Conservation (phyloP, 2,888 invertebrate species). For the Tryphoninae sp. region DNA sequence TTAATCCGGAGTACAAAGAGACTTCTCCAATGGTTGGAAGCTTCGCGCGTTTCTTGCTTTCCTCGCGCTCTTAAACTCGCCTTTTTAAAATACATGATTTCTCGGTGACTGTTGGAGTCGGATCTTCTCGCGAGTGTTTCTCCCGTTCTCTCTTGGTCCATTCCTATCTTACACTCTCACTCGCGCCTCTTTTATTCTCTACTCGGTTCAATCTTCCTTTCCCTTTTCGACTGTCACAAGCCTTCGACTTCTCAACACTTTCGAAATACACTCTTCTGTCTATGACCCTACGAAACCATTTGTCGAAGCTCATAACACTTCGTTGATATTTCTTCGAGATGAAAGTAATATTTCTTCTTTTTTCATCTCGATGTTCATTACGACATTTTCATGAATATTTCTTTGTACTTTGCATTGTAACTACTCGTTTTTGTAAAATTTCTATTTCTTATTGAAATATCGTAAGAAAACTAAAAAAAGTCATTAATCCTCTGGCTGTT, state of each 20-base stretch:
- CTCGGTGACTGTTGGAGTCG: slow-evolving; percentile 37
- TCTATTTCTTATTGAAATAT: too few relatives aligned
- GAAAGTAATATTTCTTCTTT: too few relatives aligned
- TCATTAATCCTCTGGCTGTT: slow-evolving; percentile 17
- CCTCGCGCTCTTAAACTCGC: slow-evolving; percentile 23
- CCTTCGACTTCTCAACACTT: slow-evolving; percentile 15
- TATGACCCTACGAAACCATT: background rate
- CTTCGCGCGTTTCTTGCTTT: slow-evolving; percentile 32
- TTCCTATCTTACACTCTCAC: slow-evolving; percentile 7
- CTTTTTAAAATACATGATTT: slow-evolving; percentile 50
- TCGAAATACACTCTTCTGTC: slow-evolving; percentile 16
- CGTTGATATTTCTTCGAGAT: too few relatives aligned
- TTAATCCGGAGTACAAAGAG: slow-evolving; percentile 19
- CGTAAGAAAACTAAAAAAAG: background rate
- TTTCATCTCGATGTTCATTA: too few relatives aligned
- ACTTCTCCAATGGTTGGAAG: slow-evolving; percentile 9
- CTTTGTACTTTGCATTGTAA: too few relatives aligned
- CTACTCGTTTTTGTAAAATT: too few relatives aligned
- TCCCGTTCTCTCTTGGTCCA: background rate
- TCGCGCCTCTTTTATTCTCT: slow-evolving; percentile 30
- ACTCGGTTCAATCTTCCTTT: slow-evolving; percentile 38
- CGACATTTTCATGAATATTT: too few relatives aligned
- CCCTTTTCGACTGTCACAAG: slow-evolving; percentile 26
- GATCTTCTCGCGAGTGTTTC: slow-evolving; percentile 2
- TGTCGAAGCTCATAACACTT: too few relatives aligned